Evolutionary conservation across 2,888 invertebrate species (phyloP), one percentile per base, ranked within the genome.

Genomic region (Lasioglossum oenotherae): DNA sequence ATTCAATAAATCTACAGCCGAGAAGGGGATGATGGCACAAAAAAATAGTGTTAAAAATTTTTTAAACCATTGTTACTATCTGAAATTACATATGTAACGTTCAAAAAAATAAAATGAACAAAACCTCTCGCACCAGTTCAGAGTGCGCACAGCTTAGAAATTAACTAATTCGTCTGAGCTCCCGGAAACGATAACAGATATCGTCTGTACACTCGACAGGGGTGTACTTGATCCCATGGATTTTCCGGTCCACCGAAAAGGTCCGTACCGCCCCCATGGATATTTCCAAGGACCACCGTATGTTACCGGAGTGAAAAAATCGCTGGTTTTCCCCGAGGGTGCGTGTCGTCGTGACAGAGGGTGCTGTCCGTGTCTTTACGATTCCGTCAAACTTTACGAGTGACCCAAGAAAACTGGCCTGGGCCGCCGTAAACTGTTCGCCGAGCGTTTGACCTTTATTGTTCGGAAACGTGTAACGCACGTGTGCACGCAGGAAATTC

Each of bases 401-500:
- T 76, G 69, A 72, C 19, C 72, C 77, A 78, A 86, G 75, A 31
- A 71, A 72, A 38, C 73, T 53, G 76, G 46, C 35, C 72, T 80
- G n/a, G 57, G 60, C 76, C 81, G 85, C 84, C 80, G 86, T 87
- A 88, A 88, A 86, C 81, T 84, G 85, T 84, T 77, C 73, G 74
- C 72, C 31, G 64, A 27, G 81, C 76, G 74, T 82, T 82, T 79
- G 84, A 85, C 85, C 89, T 87, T 89, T 89, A 87, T 89, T 87
- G 88, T 88, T 88, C 75, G 80, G 80, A 74, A 89, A 86, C 86
- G 77, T 87, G 91, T 82, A 82, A 86, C 85, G 77, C 91, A 91
- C 85, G 86, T 89, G 91, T 87, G 89, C 86, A 80, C 85, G 82
- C 89, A 81, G 84, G 82, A 85, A 85, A 84, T 84, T 81, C 84